Evolutionary conservation across 2,797 vertebrate genomes (phyloP), one percentile per base, ranked within the genome.

Genomic region (Cichlasoma orientale): DNA sequence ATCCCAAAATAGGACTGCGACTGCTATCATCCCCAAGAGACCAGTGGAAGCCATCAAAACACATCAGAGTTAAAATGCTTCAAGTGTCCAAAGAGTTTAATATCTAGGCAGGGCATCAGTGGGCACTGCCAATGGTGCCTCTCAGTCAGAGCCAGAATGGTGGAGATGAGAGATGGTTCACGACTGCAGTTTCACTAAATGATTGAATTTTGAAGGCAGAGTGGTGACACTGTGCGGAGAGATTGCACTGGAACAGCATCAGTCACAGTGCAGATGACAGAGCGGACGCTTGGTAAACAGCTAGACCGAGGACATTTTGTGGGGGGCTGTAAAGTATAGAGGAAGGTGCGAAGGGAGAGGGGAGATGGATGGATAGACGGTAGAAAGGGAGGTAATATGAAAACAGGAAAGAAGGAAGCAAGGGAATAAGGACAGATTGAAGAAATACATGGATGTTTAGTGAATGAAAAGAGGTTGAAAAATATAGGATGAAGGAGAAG

Each of bases 201-300:
- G 89, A 95, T 91, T 92, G 89, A 91, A 94, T 93, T 93, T 91
- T 92, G 90, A 92, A 90, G 86, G 88, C 80, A 71, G 85, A 86
- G 82, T 69, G 78, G 86, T 91, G 93, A 92, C 90, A 86, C 78
- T 33, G 85, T 79, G 69, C 80, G 90, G 86, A 94, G 77, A 75
- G 85, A 93, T 92, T 85, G 76, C 66, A 19, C 68, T 80, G 36
- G 88, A 73, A 47, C 74, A 66, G 84, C 91, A 92, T 94, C 90
- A 75, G 86, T 93, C 93, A 93, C 70, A 79, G 50, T 12, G 69
- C 55, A 78, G 83, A 87, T 86, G 90, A 89, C 86, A 85, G 83
- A 74, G 77, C 75, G 70, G 82, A 75, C 71, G 55, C 57, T 74
- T 66, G 79, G 80, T 91, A 92, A 88, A 92, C 75, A 86, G 86